phyloP scores from a whole-genome alignment of 2,113 vertebrate species.

The Tychaedon coryphoeus region DNA sequence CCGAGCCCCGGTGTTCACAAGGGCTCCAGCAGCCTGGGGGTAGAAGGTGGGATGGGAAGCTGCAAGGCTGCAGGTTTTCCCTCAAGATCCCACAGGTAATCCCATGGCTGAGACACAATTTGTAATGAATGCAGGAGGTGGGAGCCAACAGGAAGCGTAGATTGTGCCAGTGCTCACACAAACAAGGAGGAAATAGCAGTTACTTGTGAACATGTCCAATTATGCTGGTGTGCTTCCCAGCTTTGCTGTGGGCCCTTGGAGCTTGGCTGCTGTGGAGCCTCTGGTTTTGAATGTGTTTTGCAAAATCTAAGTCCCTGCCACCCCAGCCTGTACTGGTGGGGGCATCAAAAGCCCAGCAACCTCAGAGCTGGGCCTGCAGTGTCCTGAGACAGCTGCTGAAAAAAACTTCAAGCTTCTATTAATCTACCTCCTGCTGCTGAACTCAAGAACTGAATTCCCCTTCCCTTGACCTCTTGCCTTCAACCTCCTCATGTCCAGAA shows the following conservation, averaged over 20 bases:
- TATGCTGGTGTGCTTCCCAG: background rate
- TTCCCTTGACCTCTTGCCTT: background rate
- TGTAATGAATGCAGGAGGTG: background rate
- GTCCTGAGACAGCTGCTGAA: background rate
- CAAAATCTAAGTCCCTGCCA: background rate
- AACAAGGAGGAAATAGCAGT: background rate
- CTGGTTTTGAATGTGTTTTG: background rate
- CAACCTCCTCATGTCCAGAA: background rate
- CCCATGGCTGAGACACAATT: background rate
- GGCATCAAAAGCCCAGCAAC: background rate
- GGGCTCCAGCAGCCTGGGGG: background rate
- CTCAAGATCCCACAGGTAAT: background rate
- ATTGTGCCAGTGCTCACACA: background rate
- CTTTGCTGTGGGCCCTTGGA: background rate
- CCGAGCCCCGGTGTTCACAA: background rate
- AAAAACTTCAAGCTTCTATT: background rate
- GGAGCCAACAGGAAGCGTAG: background rate
- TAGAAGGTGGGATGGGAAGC: background rate
- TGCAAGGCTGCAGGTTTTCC: background rate
- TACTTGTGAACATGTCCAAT: background rate
- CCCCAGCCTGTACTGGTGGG: rapidly evolving
- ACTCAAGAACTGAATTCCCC: background rate
- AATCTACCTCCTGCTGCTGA: background rate
- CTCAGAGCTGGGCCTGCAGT: background rate
- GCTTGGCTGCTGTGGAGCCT: background rate